Conservation (phyloP, 1,140 invertebrate genomes). For the Vanessa tameamea region DNA sequence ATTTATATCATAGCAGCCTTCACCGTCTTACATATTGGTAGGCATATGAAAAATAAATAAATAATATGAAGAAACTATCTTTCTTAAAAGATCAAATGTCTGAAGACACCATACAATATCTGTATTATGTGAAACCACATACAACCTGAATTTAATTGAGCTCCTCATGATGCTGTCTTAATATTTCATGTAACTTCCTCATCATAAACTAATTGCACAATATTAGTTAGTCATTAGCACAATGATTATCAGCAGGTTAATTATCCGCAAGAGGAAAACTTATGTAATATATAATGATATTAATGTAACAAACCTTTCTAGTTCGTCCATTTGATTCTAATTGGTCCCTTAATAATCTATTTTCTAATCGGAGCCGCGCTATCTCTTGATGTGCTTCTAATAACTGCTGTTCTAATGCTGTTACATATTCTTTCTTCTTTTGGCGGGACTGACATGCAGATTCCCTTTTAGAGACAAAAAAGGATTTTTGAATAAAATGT, state of each 20-base stretch:
- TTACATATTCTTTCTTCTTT: constrained; percentile 95
- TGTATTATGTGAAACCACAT: too few relatives aligned
- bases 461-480: constrained; percentile 80
- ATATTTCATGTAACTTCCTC: too few relatives aligned
- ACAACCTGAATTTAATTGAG: too few relatives aligned
- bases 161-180: too few relatives aligned
- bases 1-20: too few relatives aligned
- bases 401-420: constrained; percentile 87
- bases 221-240: not conserved
- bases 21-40: too few relatives aligned
- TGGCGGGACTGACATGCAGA: constrained; percentile 94
- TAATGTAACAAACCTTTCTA: constrained; percentile 52
- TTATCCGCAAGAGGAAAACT: not conserved
- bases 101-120: too few relatives aligned
- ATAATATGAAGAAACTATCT: too few relatives aligned
- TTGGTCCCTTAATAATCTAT: constrained; percentile 66
- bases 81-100: too few relatives aligned
- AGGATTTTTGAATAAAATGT: too few relatives aligned
- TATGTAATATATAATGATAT: not conserved
- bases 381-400: constrained; percentile 88
- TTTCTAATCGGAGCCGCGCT: constrained; percentile 84
- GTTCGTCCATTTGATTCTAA: constrained; percentile 50
- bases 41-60: too few relatives aligned
- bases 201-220: too few relatives aligned
- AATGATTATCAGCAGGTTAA: not conserved